These are phyloP conservation scores for Mesorhabditis sp. DNA, from an alignment of 2,888 invertebrate genomes.

Conservation along the genomic window DNA sequence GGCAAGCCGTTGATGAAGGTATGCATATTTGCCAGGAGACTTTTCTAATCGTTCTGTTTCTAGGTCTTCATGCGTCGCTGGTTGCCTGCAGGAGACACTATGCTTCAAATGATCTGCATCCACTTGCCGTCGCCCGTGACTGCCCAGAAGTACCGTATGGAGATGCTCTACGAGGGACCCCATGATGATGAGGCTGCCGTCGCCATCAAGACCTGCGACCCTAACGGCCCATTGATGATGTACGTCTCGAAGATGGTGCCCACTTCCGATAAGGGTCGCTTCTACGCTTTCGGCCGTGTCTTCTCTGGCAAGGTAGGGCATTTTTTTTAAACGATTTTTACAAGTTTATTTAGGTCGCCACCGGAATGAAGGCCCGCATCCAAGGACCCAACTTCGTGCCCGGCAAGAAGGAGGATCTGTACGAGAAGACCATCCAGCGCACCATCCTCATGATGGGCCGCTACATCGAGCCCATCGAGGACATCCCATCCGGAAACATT, in stretches of 20 bases:
- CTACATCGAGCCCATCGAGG: slow-evolving; percentile 97
- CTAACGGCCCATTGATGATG: slow-evolving; percentile 98
- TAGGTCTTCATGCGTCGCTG: slow-evolving; percentile 94
- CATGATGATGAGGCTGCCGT: slow-evolving; percentile 89
- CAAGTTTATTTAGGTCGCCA: slow-evolving; percentile 46
- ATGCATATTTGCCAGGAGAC: not conserved
- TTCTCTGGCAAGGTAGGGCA: slow-evolving; percentile 82
- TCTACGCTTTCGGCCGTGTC: slow-evolving; percentile 99
- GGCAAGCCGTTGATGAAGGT: slow-evolving; percentile 91
- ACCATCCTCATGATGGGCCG: slow-evolving; percentile 99
- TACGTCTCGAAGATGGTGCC: slow-evolving; percentile 99
- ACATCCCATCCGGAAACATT: slow-evolving; percentile 98
- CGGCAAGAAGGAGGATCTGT: slow-evolving; percentile 97
- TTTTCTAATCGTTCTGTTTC: slow-evolving; percentile 3
- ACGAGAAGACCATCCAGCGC: slow-evolving; percentile 95
- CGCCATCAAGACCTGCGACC: slow-evolving; percentile 78
- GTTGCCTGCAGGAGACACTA: slow-evolving; percentile 97
- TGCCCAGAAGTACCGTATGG: slow-evolving; percentile 91
- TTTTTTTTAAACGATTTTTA: not conserved
- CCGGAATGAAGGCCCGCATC: slow-evolving; percentile 76
- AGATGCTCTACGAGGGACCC: slow-evolving; percentile 98
- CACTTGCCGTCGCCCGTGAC: slow-evolving; percentile 97
- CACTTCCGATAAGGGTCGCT: slow-evolving; percentile 97
- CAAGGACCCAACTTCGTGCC: slow-evolving; percentile 98
- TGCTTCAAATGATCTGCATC: slow-evolving; percentile 99